A percentile compares a stretch with the other conserved stretches of the same genome.
phyloP scores from a whole-genome alignment of 2,797 vertebrate species.

The Megalops cyprinoides region DNA sequence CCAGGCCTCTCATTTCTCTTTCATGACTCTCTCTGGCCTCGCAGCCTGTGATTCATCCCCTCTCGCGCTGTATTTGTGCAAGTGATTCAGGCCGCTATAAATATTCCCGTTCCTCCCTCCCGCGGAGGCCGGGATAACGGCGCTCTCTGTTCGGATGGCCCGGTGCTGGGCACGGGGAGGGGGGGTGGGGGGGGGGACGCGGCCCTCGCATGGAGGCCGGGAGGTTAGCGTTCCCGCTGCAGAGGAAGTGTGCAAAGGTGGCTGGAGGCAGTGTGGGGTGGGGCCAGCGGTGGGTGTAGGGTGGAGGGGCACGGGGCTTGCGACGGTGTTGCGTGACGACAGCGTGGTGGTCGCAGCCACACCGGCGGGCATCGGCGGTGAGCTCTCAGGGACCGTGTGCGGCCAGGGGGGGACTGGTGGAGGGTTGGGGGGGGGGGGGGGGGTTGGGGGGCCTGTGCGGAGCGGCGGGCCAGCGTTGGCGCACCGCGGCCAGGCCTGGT shows the following conservation, averaged over 20 bases:
- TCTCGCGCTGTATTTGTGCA: constrained; percentile 63
- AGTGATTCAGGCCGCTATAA: constrained; percentile 72
- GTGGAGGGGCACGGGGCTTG: constrained; percentile 45
- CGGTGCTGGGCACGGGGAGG: constrained; percentile 45
- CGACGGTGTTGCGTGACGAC: not conserved
- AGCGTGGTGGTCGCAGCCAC: not conserved
- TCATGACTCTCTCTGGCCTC: constrained; percentile 44
- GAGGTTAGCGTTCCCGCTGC: constrained; percentile 61
- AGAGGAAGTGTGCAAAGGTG: constrained; percentile 70
- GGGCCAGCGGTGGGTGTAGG: constrained; percentile 47
- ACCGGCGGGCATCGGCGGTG: not conserved
- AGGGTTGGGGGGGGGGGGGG: constrained; percentile 47
- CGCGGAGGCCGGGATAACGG: constrained; percentile 68
- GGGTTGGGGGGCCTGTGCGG: constrained; percentile 33
- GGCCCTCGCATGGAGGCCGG: constrained; percentile 63
- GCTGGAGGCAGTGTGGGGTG: constrained; percentile 56
- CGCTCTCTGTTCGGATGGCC: constrained; percentile 66
- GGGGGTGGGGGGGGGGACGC: constrained; percentile 44
- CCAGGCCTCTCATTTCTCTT: constrained; percentile 30
- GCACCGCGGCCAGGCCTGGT: constrained; percentile 74
- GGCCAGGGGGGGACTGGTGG: constrained; percentile 47
- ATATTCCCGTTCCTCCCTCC: constrained; percentile 70
- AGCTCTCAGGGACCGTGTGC: not conserved
- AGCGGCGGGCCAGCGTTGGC: constrained; percentile 66
- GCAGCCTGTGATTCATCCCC: constrained; percentile 29